Evolutionary conservation across 2,113 vertebrate species (phyloP).

Genomic region (Silurus glanis): DNA sequence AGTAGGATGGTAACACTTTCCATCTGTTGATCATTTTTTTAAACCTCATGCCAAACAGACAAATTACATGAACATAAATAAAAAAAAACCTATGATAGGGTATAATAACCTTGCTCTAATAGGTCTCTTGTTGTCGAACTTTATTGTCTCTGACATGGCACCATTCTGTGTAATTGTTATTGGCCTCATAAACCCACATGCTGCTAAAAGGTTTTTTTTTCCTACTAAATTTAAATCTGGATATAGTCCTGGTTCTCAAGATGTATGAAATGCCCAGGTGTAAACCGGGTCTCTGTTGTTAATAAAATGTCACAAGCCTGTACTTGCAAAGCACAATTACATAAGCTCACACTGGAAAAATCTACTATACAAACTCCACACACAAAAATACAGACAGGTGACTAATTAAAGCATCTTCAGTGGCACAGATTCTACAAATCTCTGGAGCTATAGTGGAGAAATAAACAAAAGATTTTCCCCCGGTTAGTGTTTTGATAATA

Average conservation of each 20-base stretch:
- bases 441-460: not conserved
- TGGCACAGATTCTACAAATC: not conserved
- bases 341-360: constrained; percentile 27
- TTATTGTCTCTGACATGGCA: not conserved
- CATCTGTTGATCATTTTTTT: not conserved
- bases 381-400: constrained; percentile 28
- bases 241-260: not conserved
- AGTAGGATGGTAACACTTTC: too few species aligned
- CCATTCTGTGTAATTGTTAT: not conserved
- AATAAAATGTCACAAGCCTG: constrained; percentile 38
- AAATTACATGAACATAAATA: too few species aligned
- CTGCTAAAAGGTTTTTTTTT: not conserved
- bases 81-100: not conserved
- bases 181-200: not conserved
- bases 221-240: not conserved
- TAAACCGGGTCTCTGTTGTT: not conserved
- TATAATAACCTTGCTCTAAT: not conserved
- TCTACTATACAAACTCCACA: constrained; percentile 17
- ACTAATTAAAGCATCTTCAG: not conserved
- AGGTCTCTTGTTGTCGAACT: not conserved
- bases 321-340: constrained; percentile 33
- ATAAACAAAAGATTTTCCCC: not conserved
- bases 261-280: not conserved
- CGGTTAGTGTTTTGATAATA: not conserved
- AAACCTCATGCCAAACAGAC: not conserved